These are phyloP conservation scores for Caenorhabditis sp. DNA, from an alignment of 2,888 invertebrate genomes.

Conservation along the genomic window DNA sequence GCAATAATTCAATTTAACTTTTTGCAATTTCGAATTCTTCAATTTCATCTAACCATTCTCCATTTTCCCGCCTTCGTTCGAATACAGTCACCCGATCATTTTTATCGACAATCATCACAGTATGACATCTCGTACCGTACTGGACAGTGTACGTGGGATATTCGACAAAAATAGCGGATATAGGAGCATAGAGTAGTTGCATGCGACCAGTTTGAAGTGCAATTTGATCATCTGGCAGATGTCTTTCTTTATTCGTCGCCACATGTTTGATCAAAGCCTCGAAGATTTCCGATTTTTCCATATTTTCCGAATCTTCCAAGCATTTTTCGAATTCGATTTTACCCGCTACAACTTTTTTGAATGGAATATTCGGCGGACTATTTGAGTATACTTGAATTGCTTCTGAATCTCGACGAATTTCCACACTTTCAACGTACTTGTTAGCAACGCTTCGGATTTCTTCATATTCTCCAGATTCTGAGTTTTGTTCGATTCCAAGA, in stretches of 20 bases:
- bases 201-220: conserved; percentile 45
- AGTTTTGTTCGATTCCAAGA: conserved; percentile 45
- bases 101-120: conserved; percentile 49
- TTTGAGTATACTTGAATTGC: conserved; percentile 42
- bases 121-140: conserved; percentile 52
- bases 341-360: conserved; percentile 54
- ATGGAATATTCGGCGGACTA: conserved; percentile 53
- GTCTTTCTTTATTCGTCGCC: conserved; percentile 42
- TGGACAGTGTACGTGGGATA: conserved; percentile 4
- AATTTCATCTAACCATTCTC: neutral
- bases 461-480: conserved; percentile 29
- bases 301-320: conserved; percentile 18
- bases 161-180: neutral
- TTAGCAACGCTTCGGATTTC: conserved; percentile 52
- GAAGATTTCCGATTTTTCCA: conserved; percentile 19
- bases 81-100: conserved; percentile 44
- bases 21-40: neutral
- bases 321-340: conserved; percentile 28
- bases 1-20: neutral
- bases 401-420: conserved; percentile 28
- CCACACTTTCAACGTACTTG: conserved; percentile 36
- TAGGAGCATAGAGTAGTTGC: conserved; percentile 13
- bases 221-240: conserved; percentile 56
- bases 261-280: conserved; percentile 37
- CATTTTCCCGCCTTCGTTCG: conserved; percentile 11